Evolutionary conservation across 2,888 invertebrate species (phyloP), one percentile per base, ranked within the genome.

Genomic region (Drosophila ustulata): DNA sequence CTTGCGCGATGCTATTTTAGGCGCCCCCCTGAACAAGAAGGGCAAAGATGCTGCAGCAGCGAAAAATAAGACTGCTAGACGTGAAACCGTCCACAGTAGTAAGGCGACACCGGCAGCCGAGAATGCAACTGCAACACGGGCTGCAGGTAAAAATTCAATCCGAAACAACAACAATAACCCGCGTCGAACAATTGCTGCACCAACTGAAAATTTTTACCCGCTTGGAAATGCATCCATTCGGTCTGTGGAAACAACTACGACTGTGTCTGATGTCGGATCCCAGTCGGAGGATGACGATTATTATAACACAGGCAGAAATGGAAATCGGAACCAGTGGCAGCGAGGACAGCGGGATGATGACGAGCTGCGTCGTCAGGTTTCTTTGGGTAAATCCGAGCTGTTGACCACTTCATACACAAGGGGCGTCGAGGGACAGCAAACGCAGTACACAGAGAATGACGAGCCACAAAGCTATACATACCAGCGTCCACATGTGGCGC

Each of bases 381-480:
- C 92, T 0, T 61, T 92, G 28, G 74, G 86, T 0, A 92, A 91
- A 52, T 89, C 91, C 0, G 89, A 89, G 5, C 82, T 89, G 3
- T 74, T 92, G 11, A 91, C 91, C 11, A 92, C 92, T 3, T 91
- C 92, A 0, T 92, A 91, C 25, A 89, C 76, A 4, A 90, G 90
- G 11, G 39, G 39, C 39, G 13, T 41, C 3, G 89, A 90, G 47
- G 53, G 75, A 4, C 25, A 75, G 4, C 32, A 57, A 72, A 69
- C 78, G 0, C 56, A 70, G 0, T 78, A 76, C 5, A 74, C 82
- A 0, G 80, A 80, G 5, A 67, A 74, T 3, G 83, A 88, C 1
- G 49, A 50, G 7, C 71, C 87, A 1, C 59, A 65, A 41, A 76
- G 67, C 28, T 62, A 84, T 41, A 82, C 64, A 4, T 84, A 84